phyloP scores from a whole-genome alignment of 1,140 invertebrate genomes.

The Octopus bimaculoides region DNA sequence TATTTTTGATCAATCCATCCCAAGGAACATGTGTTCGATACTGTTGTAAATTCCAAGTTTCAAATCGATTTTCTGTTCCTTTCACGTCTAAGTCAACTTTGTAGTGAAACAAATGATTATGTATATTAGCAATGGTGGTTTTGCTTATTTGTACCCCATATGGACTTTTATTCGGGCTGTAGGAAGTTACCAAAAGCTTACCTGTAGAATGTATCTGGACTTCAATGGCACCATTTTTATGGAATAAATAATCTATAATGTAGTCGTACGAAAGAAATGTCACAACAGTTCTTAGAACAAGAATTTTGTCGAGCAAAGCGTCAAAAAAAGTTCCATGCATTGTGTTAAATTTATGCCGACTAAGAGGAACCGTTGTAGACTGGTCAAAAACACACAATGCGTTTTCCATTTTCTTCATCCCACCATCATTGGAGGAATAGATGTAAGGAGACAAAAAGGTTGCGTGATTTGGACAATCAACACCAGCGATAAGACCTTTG shows the following conservation, averaged over 20 bases:
- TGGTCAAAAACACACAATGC: slow-evolving; percentile 49
- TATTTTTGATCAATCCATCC: slow-evolving; percentile 6
- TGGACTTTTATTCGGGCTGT: slow-evolving; percentile 20
- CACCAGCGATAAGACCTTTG: slow-evolving; percentile 37
- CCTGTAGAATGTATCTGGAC: slow-evolving; percentile 31
- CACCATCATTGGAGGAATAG: slow-evolving; percentile 18
- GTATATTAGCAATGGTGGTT: slow-evolving; percentile 24
- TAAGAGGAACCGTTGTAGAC: slow-evolving; percentile 33
- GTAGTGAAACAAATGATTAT: slow-evolving; percentile 36
- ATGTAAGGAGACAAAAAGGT: slow-evolving; percentile 29
- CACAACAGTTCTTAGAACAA: slow-evolving; percentile 36
- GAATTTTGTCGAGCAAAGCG: slow-evolving; percentile 31
- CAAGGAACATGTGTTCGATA: slow-evolving; percentile 19
- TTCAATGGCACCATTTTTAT: slow-evolving; percentile 42
- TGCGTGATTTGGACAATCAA: slow-evolving; percentile 47
- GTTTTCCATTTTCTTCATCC: slow-evolving; percentile 18
- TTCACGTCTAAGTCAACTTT: slow-evolving; percentile 38
- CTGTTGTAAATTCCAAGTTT: slow-evolving; percentile 29
- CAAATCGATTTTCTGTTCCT: slow-evolving; percentile 30
- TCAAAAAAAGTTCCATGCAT: slow-evolving; percentile 25
- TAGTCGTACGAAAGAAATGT: slow-evolving; percentile 43
- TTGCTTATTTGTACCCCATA: slow-evolving; percentile 33
- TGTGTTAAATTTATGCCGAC: slow-evolving; percentile 29
- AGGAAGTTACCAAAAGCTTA: slow-evolving; percentile 24
- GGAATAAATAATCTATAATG: slow-evolving; percentile 45